Percentiles rank a stretch among this genome's conserved stretches.
phyloP scores from a whole-genome alignment of 1,140 invertebrate species.

The Tyrophagus putrescentiae region DNA sequence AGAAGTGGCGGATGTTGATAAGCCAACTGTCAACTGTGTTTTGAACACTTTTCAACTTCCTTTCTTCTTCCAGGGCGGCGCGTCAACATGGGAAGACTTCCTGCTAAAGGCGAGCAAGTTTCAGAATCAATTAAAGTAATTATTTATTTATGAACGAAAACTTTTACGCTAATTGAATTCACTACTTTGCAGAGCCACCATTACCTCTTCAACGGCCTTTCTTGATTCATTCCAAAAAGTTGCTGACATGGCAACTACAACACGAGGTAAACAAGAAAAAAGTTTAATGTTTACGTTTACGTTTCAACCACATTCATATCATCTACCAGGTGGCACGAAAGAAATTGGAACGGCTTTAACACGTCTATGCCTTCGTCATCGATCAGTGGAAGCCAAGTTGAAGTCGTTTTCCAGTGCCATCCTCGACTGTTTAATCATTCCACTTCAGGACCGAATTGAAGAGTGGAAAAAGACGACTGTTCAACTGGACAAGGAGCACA shows the following conservation, averaged over 20 bases:
- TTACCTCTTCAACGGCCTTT: conserved; percentile 72
- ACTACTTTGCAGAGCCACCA: conserved; percentile 52
- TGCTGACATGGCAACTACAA: conserved; percentile 72
- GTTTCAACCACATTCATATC: conserved; percentile 5
- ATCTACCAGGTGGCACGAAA: conserved; percentile 52
- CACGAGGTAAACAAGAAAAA: conserved; percentile 42
- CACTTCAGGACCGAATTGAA: conserved; percentile 71
- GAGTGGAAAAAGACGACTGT: conserved; percentile 70
- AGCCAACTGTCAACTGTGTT: neutral
- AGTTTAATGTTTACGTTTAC: neutral
- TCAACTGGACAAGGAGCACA: conserved; percentile 72
- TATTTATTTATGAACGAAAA: conserved; percentile 24
- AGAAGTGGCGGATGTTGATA: conserved; percentile 9
- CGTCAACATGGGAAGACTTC: conserved; percentile 86
- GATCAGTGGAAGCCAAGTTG: conserved; percentile 71
- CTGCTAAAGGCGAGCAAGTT: conserved; percentile 80
- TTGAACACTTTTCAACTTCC: neutral
- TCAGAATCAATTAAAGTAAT: conserved; percentile 77
- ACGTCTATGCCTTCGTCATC: conserved; percentile 77
- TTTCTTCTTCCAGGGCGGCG: conserved; percentile 55
- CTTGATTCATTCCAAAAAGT: conserved; percentile 94
- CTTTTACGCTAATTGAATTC: neutral
- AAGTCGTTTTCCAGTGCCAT: conserved; percentile 24
- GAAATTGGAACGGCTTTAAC: conserved; percentile 89
- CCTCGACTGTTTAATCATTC: conserved; percentile 53